These are phyloP conservation scores for Eudyptes chrysolophus DNA, from an alignment of 2,113 vertebrate genomes.

Conservation along the genomic window DNA sequence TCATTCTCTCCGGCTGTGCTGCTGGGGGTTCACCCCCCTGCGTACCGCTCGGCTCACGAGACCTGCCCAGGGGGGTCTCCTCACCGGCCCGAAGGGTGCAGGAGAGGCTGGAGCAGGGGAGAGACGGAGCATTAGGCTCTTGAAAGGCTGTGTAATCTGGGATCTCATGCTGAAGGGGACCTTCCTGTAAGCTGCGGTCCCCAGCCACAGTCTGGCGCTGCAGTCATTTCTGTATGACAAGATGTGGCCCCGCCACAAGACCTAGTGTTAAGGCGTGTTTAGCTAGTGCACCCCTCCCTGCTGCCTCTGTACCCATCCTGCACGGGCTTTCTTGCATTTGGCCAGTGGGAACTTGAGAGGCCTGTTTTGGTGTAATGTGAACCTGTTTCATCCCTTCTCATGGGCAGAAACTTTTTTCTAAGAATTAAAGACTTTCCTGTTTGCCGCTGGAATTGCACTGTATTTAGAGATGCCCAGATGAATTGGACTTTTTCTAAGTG, in stretches of 20 bases:
- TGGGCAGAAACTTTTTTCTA: background rate
- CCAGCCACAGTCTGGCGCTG: rapidly evolving
- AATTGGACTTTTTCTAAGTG: background rate
- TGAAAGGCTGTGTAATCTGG: background rate
- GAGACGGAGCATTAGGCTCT: background rate
- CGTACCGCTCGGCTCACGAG: rapidly evolving
- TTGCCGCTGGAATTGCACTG: background rate
- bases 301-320: background rate
- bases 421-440: background rate
- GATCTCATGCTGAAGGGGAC: background rate
- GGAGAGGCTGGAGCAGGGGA: background rate
- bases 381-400: background rate
- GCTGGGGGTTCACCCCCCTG: background rate
- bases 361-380: background rate
- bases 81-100: rapidly evolving
- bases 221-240: background rate
- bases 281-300: background rate
- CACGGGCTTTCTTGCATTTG: rapidly evolving
- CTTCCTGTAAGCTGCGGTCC: background rate
- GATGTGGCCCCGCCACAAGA: rapidly evolving
- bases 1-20: background rate
- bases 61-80: background rate
- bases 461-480: background rate
- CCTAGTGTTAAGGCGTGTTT: background rate
- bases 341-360: background rate